Base-by-base conservation (phyloP, 2,113 vertebrate species). In the Bungarus multicinctus region DNA sequence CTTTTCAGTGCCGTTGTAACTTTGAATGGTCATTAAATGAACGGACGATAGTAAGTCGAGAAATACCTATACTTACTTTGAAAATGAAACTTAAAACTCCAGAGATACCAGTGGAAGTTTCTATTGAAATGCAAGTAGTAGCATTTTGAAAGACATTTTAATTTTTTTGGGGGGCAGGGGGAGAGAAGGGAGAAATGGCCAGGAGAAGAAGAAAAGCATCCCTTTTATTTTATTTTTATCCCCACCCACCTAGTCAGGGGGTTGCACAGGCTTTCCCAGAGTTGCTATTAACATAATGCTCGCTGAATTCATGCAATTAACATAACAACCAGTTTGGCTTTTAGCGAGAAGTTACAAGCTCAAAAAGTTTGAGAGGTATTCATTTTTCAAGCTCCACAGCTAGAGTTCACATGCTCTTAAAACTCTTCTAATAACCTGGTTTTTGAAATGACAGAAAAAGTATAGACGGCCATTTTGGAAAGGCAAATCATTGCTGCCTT, bases 371-470 rank as follows among this genome's bases (percentile, higher is more conserved):
- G 39, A 58, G 2, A 8, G 16, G n/a, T 43, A 34, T 25, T 39
- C 25, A 27, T 55, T 94, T 74, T 93, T 94, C 34, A 74, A 74
- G 45, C 58, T 52, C 47, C 18, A 0, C 10, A 30, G 52, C 12
- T 27, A 91, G 10, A 54, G 87, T 50, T 91, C 43, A n/a, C 85
- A 34, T 81, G 64, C 6, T 22, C 60, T 43, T 91, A 9, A 9
- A 27, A 85, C 0, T 57, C 23, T 69, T 57, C 95, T 92, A 55
- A 43, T 90, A 92, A 90, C 20, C 20, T 81, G 18, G 53, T 87
- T 89, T 89, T 93, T 43, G 43, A 43, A 1, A 95, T 47, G 92
- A 9, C 85, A 74, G 55, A 43, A 47, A 47, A 95, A 43, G 85
- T 12, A 91, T 53, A 94, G 94, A 94, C n/a, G 3, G 39, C 94